phyloP scores from a whole-genome alignment of 2,888 invertebrate genomes.

The Drosophila meridionalis region DNA sequence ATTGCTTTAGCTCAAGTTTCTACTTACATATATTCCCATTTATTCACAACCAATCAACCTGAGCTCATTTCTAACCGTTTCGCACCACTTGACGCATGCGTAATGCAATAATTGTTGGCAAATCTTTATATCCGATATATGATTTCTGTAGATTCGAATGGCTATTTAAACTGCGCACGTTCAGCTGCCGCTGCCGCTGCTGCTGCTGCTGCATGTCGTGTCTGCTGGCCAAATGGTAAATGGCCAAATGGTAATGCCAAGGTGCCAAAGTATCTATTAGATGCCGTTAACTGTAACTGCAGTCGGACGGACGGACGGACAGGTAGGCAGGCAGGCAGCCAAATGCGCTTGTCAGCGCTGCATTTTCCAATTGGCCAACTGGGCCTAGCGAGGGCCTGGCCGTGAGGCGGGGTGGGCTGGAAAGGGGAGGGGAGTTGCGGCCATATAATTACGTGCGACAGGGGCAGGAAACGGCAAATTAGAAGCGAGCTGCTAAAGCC shows the following conservation, averaged over 20 bases:
- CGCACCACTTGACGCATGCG: background rate
- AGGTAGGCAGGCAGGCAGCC: constrained; percentile 34
- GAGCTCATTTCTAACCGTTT: background rate
- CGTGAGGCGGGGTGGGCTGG: background rate
- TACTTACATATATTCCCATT: background rate
- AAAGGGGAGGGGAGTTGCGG: background rate
- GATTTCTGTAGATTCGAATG: constrained; percentile 13
- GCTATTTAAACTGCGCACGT: background rate
- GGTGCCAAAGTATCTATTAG: constrained; percentile 81
- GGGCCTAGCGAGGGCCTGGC: constrained; percentile 37
- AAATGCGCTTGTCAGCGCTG: constrained; percentile 68
- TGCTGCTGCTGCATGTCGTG: constrained; percentile 9
- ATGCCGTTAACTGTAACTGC: constrained; percentile 78
- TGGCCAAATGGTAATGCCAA: constrained; percentile 62
- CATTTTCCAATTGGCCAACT: constrained; percentile 61
- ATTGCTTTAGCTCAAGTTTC: background rate
- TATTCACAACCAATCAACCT: background rate
- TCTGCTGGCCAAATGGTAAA: constrained; percentile 52
- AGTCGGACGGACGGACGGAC: constrained; percentile 23
- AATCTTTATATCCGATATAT: background rate
- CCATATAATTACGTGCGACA: constrained; percentile 69
- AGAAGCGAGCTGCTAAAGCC: constrained; percentile 50
- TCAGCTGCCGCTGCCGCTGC: background rate
- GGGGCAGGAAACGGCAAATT: constrained; percentile 75
- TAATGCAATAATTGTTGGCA: background rate